Base-by-base conservation (phyloP, 92 coral and sea anemone genomes). In the Zoanthus solanderi region DNA sequence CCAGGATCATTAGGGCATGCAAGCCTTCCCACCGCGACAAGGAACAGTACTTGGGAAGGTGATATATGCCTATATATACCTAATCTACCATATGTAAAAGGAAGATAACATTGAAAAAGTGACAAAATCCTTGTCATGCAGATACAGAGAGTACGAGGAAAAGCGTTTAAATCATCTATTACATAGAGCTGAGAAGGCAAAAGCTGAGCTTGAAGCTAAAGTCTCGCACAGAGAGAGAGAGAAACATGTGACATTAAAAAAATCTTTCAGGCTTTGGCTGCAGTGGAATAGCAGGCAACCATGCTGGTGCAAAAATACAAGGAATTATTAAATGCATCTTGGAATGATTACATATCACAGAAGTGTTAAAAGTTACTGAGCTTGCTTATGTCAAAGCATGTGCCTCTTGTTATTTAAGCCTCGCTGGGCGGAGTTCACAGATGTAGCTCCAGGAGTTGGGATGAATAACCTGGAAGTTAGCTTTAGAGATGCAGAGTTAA, bases 21-120 rank as follows among this genome's bases (percentile, higher is more conserved):
- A 71, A 71, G 46, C 75, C 75, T 69, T 32, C 75, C 75, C 45
- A 69, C 75, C 75, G 18, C 42, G 75, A 69, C 45, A 66, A 66
- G 1, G 1, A 29, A 71, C 75, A 29, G 46, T 29, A 71, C 75
- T 28, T 71, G 68, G 68, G 5, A 61, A 15, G 28, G 17, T 13
- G 17, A 52, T 52, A 52, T 23, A 23, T 23, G 23, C 23, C 23
- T 23, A 50, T 50, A 50, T 50, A 50, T 50, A 50, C 54, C 54
- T 50, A 50, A 5, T 50, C 54, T 10, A 50, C 54, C 7, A 50
- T 50, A 50, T 50, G 54, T 50, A 6, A 50, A 10, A 50, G 54
- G 10, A 50, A 50, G 54, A 50, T 50, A 10, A 50, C 7, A 50
- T 50, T 50, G 54, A 50, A 50, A 50, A 50, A 50, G 54, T 50